Base-by-base conservation (phyloP, 1,140 invertebrate species). In the Amphibalanus amphitrite region DNA sequence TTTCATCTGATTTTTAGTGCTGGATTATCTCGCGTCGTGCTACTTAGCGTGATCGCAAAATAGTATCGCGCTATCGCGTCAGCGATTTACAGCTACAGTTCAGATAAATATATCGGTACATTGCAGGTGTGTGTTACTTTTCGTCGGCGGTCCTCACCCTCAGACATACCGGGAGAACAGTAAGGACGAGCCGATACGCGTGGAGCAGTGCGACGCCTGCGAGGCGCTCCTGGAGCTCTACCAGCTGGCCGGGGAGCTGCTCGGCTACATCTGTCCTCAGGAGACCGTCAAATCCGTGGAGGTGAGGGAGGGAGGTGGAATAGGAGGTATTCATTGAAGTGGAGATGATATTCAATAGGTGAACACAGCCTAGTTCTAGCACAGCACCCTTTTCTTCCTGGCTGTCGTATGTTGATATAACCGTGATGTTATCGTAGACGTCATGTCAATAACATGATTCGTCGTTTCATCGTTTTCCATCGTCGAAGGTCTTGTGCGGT, bases 51-150 rank as follows among this genome's bases (percentile, higher is more conserved):
- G 17, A 8, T 0, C 38, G 40, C 69, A 59, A 69, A 28, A 29
- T 29, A 29, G 23, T 72, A 72, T 71, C 29, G 23, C 69, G n/a
- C n/a, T n/a, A n/a, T n/a, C n/a, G n/a, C n/a, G n/a, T n/a, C n/a
- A n/a, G n/a, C n/a, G n/a, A n/a, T n/a, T n/a, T n/a, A n/a, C 0
- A 93, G 91, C 78, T 83, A 85, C 69, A 79, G 81, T 69, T 78
- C 81, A 72, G 74, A 77, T 80, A 84, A 87, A 30, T 92, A 91
- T 77, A 98, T 95, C 81, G n/a, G n/a, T n/a, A n/a, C n/a, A n/a
- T n/a, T 59, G 47, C 47, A 59, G 90, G 90, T 69, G 75, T 85
- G 93, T 78, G 89, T 87, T 67, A 90, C 90, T 0, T 83, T 87
- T 75, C 85, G 86, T 77, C 86, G 86, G 73, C 74, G 29, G 71